Conservation (phyloP, 2,113 vertebrate species). For the Bos taurus region ARS-UCD2.0 NC_037338.1:71669001-71669500, state of each 20-base stretch:
- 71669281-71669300: not conserved
- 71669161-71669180: not conserved
- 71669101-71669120: not conserved
- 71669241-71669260: not conserved
- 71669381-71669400: slow-evolving; percentile 11
- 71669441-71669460: slow-evolving; percentile 3
- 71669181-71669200: not conserved
- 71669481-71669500: not conserved
- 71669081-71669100: not conserved
- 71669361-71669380: not conserved
- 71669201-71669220: not conserved
- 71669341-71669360: not conserved
- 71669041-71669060: not conserved
- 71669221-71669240: not conserved
- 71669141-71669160: not conserved
- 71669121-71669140: not conserved
- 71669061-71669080: not conserved
- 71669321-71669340: not conserved
- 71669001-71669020: not conserved
- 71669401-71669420: slow-evolving; percentile 30
- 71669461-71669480: not conserved
- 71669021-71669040: not conserved
- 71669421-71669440: not conserved
- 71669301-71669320: not conserved
- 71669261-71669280: not conserved